These are phyloP conservation scores for Drosophila macrothrix DNA, from an alignment of 2,888 invertebrate species.

Conservation along the genomic window DNA sequence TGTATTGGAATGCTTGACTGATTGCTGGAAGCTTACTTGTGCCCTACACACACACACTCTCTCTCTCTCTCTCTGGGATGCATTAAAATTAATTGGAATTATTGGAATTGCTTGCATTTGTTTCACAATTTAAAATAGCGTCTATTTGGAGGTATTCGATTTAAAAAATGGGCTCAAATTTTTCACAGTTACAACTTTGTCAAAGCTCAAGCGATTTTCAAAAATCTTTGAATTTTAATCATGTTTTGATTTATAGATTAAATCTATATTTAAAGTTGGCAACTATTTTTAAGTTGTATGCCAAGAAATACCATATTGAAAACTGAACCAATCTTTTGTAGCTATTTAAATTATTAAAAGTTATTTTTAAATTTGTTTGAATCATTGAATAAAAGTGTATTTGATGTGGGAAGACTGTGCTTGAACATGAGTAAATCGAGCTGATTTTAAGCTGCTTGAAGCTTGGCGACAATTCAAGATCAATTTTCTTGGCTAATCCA, in stretches of 20 bases:
- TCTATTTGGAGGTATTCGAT: not conserved
- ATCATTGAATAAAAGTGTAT: not conserved
- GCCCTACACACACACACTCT: too few relatives aligned
- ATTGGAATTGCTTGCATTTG: constrained; percentile 10
- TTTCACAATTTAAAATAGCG: not conserved
- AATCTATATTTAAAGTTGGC: not conserved
- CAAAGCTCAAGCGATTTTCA: not conserved
- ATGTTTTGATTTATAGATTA: not conserved
- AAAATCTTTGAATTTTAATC: not conserved
- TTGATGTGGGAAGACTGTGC: constrained; percentile 13
- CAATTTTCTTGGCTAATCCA: constrained; percentile 24
- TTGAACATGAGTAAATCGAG: not conserved
- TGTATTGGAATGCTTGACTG: constrained; percentile 10
- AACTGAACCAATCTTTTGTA: not conserved
- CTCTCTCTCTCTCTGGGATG: not conserved
- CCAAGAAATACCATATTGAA: not conserved
- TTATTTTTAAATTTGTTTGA: not conserved
- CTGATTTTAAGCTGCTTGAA: not conserved
- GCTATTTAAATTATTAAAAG: not conserved
- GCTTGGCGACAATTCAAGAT: constrained; percentile 23
- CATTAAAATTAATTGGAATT: constrained; percentile 7
- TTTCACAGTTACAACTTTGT: not conserved
- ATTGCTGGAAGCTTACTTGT: not conserved
- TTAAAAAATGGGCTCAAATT: not conserved
- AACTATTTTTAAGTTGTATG: not conserved